phyloP scores from a whole-genome alignment of 2,888 invertebrate genomes.

The Hypsopygia costalis region DNA sequence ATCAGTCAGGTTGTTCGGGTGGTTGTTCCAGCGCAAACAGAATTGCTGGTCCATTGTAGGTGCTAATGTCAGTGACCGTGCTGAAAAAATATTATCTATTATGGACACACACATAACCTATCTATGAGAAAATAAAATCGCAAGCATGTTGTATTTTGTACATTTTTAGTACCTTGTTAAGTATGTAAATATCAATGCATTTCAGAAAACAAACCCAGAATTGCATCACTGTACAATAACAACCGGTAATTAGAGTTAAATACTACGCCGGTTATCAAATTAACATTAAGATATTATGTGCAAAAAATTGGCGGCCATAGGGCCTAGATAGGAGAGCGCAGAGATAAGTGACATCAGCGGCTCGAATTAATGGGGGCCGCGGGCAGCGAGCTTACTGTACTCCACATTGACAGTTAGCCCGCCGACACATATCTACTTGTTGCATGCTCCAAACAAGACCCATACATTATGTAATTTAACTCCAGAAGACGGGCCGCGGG shows the following conservation, averaged over 20 bases:
- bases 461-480: slow-evolving; percentile 80
- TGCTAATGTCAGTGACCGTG: slow-evolving; percentile 80
- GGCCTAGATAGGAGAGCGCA: slow-evolving; percentile 78
- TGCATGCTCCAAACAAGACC: slow-evolving; percentile 75
- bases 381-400: slow-evolving; percentile 78
- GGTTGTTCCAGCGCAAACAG: slow-evolving; percentile 97
- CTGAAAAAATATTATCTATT: slow-evolving; percentile 48
- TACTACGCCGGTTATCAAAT: slow-evolving; percentile 66
- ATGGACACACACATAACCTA: slow-evolving; percentile 3
- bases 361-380: slow-evolving; percentile 80
- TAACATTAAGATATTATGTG: slow-evolving; percentile 67
- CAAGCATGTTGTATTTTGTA: slow-evolving; percentile 2
- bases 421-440: slow-evolving; percentile 81
- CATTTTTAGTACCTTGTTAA: slow-evolving; percentile 17
- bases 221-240: slow-evolving; percentile 55
- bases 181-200: slow-evolving; percentile 25
- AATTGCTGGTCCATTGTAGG: slow-evolving; percentile 90
- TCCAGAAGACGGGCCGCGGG: slow-evolving; percentile 73
- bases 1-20: slow-evolving; percentile 94
- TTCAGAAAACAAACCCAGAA: slow-evolving; percentile 47
- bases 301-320: slow-evolving; percentile 78
- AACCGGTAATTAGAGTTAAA: slow-evolving; percentile 63
- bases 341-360: slow-evolving; percentile 80
- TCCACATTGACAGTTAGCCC: slow-evolving; percentile 80
- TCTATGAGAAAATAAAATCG: background rate